Evolutionary conservation across 2,113 vertebrate species (phyloP).

Genomic region (Sigmodon hispidus): DNA sequence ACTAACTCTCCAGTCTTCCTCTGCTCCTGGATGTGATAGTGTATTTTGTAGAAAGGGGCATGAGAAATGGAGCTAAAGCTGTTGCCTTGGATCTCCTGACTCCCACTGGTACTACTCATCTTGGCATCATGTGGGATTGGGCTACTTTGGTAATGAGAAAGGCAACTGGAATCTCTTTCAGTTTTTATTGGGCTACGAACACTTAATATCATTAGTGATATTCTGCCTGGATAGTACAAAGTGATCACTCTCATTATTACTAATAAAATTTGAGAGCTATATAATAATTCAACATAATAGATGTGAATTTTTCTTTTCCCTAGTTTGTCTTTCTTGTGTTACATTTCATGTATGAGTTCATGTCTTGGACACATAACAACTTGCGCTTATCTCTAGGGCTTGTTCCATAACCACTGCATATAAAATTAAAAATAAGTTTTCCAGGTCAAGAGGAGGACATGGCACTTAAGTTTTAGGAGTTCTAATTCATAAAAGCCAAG

Average conservation of each 20-base stretch:
- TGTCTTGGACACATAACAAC: not conserved
- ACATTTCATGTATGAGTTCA: not conserved
- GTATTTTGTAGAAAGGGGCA: not conserved
- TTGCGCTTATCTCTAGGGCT: slow-evolving; percentile 45
- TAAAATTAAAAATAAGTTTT: slow-evolving; percentile 76
- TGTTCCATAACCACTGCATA: slow-evolving; percentile 44
- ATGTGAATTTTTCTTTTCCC: slow-evolving; percentile 25
- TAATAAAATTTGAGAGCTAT: not conserved
- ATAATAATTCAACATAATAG: not conserved
- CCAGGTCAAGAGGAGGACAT: slow-evolving; percentile 69
- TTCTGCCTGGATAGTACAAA: not conserved
- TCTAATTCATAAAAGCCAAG: slow-evolving; percentile 71
- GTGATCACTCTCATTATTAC: not conserved
- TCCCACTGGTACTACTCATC: not conserved
- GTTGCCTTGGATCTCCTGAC: not conserved
- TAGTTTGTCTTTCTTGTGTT: not conserved
- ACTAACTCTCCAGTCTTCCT: not conserved
- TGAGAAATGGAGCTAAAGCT: not conserved
- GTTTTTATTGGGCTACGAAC: not conserved
- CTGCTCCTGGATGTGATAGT: not conserved
- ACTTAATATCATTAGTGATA: not conserved
- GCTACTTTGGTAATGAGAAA: not conserved
- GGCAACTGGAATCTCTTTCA: not conserved
- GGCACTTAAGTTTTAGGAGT: slow-evolving; percentile 66
- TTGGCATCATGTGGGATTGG: not conserved